Percentiles rank a stretch among this genome's conserved stretches.
Conservation (phyloP, 2,797 vertebrate genomes). For the Echiichthys vipera region DNA sequence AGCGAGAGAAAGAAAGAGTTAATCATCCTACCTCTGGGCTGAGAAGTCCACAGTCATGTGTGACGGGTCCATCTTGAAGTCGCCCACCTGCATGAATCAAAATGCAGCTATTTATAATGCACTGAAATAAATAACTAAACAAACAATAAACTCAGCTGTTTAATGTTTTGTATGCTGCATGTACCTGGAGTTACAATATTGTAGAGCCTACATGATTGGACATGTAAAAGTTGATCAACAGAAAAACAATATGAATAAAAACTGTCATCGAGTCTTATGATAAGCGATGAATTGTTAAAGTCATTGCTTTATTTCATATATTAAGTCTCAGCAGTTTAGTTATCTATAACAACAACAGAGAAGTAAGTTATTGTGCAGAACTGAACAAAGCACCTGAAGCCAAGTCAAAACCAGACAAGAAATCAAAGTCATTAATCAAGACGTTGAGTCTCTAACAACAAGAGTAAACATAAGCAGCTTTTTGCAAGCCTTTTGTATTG, state of each 20-base stretch:
- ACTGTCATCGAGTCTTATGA: too few species aligned
- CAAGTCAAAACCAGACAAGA: too few species aligned
- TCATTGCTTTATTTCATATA: too few species aligned
- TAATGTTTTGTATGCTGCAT: not conserved
- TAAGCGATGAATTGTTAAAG: too few species aligned
- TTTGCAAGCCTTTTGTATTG: not conserved
- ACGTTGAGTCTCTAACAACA: too few species aligned
- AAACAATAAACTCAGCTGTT: not conserved
- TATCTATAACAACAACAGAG: too few species aligned
- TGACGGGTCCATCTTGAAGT: not conserved
- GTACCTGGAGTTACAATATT: not conserved
- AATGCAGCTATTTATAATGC: not conserved
- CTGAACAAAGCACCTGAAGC: too few species aligned
- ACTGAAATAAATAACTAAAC: not conserved
- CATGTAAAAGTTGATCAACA: not conserved
- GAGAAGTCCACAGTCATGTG: not conserved
- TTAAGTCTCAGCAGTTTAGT: too few species aligned
- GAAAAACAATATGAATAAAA: not conserved
- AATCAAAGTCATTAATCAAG: too few species aligned
- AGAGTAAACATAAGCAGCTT: too few species aligned
- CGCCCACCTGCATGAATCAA: slow-evolving; percentile 14
- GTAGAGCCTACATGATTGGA: not conserved
- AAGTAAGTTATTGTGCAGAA: too few species aligned
- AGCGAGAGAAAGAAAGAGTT: not conserved
- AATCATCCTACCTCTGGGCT: slow-evolving; percentile 26